These are phyloP conservation scores for Thereva nobilitata DNA, from an alignment of 2,888 invertebrate genomes.

Conservation along the genomic window DNA sequence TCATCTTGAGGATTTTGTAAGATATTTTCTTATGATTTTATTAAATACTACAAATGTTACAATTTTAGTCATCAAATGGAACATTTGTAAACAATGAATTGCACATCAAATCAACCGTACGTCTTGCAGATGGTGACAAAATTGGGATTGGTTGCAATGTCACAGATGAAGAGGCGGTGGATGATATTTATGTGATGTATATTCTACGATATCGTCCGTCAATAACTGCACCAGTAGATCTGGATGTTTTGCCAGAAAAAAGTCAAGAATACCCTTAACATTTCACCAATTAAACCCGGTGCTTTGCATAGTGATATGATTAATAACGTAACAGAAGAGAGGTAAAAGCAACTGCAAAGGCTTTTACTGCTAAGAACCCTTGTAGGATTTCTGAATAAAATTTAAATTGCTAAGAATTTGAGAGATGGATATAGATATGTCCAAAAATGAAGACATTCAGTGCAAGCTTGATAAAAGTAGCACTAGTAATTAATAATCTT, in stretches of 20 bases:
- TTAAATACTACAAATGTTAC: conserved; percentile 12
- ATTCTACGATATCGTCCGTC: neutral
- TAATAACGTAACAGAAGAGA: neutral
- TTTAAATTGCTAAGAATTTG: neutral
- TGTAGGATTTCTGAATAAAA: no score
- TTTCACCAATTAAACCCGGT: no score
- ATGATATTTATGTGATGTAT: neutral
- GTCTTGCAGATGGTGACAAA: conserved; percentile 24
- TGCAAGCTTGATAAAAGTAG: neutral
- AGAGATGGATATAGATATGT: neutral
- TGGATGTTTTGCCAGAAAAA: no score
- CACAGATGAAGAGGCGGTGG: neutral
- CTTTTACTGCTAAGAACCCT: no score
- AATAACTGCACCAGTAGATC: no score
- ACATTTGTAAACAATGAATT: conserved; percentile 47
- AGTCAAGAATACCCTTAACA: no score
- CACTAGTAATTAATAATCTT: neutral
- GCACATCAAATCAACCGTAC: neutral
- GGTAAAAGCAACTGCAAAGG: no score
- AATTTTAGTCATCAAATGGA: conserved; percentile 51
- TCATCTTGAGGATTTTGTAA: conserved; percentile 9
- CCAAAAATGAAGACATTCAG: neutral
- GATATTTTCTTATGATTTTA: conserved; percentile 33
- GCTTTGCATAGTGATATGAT: neutral
- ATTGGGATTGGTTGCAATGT: conserved; percentile 40